Evolutionary conservation across 2,113 vertebrate genomes (phyloP).

Genomic region (Podocnemis expansa): DNA sequence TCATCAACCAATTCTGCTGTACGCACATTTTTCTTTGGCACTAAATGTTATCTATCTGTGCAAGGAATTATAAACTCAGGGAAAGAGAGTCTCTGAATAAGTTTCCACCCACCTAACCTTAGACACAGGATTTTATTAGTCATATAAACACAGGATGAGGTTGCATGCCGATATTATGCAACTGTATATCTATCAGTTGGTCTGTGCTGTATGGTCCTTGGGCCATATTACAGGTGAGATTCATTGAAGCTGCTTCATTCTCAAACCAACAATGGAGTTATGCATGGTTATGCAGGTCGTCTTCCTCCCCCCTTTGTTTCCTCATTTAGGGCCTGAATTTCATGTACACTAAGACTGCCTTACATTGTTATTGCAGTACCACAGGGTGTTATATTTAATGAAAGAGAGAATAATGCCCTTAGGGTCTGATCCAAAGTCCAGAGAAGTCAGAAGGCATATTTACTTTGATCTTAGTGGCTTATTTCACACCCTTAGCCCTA

Average conservation of each 20-base stretch:
- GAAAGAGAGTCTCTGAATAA: not conserved
- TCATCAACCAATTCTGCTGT: not conserved
- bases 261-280: not conserved
- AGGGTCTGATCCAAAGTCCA: no score
- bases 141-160: fast-evolving
- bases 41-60: not conserved
- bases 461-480: not conserved
- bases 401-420: not conserved
- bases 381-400: not conserved
- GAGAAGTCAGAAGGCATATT: not conserved
- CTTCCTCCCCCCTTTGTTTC: not conserved
- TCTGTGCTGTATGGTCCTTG: not conserved
- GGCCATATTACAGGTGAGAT: not conserved
- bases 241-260: not conserved
- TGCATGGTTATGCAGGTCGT: fast-evolving
- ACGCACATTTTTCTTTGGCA: not conserved
- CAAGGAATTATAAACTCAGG: not conserved
- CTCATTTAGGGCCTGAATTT: not conserved
- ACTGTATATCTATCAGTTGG: not conserved
- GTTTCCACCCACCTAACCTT: not conserved
- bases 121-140: not conserved
- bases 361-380: not conserved
- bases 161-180: not conserved
- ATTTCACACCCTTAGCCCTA: not conserved
- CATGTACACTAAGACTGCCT: fast-evolving